Base-by-base conservation (phyloP, 2,113 vertebrate genomes). In the Chiloscyllium plagiosum region DNA sequence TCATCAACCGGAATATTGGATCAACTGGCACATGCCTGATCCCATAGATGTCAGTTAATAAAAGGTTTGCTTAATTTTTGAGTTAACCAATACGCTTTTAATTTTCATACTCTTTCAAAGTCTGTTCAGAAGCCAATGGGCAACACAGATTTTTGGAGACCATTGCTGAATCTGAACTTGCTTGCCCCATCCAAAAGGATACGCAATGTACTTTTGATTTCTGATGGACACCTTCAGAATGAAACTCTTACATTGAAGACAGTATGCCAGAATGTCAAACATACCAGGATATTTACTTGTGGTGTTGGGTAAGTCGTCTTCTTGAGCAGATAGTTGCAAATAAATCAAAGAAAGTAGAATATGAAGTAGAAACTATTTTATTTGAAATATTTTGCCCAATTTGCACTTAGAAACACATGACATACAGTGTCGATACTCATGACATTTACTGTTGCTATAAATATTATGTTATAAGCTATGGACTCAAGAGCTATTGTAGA, bases 61-160 rank as follows among this genome's bases (percentile, higher is more conserved):
- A 61, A 61, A 61, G 0, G 56, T 61, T 61, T 61, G 56, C 56
- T 61, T 2, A 1, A 42, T 52, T 15, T 26, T 61, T 0, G 0
- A 33, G 10, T 33, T 61, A 61, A 33, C 47, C 42, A 33, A 61
- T 61, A 52, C 33, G 0, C 1, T 17, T 90, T 20, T 90, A 29
- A 95, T 47, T 90, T 37, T 89, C 20, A 19, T 96, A n/a, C 96
- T 7, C 65, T 96, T 69, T 96, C 68, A 96, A 89, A 99, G 98
- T 96, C 86, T 42, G 96, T 97, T 26, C 93, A 96, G 65, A 97
- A 98, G 69, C 96, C 97, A 86, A 98, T 98, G 96, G 99, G 98
- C 96, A 98, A 98, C 97, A 99, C 98, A 12, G 98, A 98, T 96
- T 97, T 99, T 95, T 99, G 98, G 98, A 98, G 98, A 87, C 97